Percentiles rank a stretch among this genome's conserved stretches.
Conservation (phyloP, 1,140 invertebrate species). For the Sminthurides bifidus region DNA sequence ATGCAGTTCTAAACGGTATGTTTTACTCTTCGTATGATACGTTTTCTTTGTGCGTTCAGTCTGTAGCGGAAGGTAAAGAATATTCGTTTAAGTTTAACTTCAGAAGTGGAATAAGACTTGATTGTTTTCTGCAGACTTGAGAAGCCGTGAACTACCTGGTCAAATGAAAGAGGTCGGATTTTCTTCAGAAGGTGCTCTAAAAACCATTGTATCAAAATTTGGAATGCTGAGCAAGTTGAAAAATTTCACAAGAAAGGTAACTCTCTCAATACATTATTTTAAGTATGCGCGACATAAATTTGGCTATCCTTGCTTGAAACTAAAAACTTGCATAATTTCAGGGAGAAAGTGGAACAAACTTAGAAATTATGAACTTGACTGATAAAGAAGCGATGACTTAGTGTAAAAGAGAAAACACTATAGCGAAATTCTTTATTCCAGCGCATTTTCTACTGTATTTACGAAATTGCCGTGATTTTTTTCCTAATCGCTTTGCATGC, state of each 20-base stretch:
- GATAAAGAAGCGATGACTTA: constrained; percentile 27
- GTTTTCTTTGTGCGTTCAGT: too few relatives aligned
- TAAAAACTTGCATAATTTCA: constrained; percentile 1
- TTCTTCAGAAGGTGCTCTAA: constrained; percentile 22
- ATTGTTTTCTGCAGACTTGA: constrained; percentile 2
- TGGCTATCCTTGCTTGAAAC: background rate
- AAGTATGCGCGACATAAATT: background rate
- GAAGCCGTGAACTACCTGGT: constrained; percentile 6
- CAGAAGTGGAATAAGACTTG: background rate
- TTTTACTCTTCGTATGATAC: too few relatives aligned
- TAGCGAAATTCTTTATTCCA: background rate
- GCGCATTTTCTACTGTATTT: background rate
- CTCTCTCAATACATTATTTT: background rate
- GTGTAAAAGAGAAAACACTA: background rate
- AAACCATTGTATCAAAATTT: constrained; percentile 26
- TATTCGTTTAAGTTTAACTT: too few relatives aligned
- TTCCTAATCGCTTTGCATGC: too few relatives aligned
- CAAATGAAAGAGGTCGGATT: constrained; percentile 30
- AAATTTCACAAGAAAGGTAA: constrained; percentile 24
- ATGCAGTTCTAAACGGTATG: too few relatives aligned
- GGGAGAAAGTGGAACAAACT: constrained; percentile 14
- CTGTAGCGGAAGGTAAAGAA: too few relatives aligned
- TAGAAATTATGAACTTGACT: constrained; percentile 31
- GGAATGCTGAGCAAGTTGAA: constrained; percentile 28
- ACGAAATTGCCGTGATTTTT: too few relatives aligned